A percentile compares a stretch with the other conserved stretches of the same genome.
Evolutionary conservation across 2,113 vertebrate genomes (phyloP).

Genomic region (Corythoichthys intestinalis): DNA sequence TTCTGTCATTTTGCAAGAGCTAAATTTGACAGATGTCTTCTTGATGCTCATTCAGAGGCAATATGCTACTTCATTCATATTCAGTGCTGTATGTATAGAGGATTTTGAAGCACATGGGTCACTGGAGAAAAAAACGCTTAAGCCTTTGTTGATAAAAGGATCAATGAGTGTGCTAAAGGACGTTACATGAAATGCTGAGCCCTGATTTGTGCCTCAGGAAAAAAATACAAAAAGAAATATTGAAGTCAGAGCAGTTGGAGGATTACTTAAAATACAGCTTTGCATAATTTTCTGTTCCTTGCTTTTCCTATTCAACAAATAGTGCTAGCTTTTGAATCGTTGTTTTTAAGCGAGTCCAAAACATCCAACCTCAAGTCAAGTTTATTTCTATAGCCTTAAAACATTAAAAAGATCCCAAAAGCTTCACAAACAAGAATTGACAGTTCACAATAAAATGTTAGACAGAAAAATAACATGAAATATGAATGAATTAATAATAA

Average conservation of each 20-base stretch:
- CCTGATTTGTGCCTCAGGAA: constrained; percentile 9
- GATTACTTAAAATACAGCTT: constrained; percentile 53
- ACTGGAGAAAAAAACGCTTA: constrained; percentile 34
- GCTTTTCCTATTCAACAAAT: constrained; percentile 35
- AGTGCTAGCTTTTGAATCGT: constrained; percentile 54
- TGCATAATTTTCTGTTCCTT: constrained; percentile 38
- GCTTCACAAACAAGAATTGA: too few species aligned
- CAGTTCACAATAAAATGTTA: too few species aligned
- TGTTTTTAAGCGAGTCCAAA: constrained; percentile 37
- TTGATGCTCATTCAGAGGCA: constrained; percentile 19
- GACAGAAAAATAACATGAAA: not conserved
- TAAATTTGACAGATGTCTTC: constrained; percentile 23
- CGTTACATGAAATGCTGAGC: constrained; percentile 3
- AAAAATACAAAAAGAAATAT: constrained; percentile 22
- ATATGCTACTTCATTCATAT: constrained; percentile 33
- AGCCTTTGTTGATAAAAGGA: constrained; percentile 30
- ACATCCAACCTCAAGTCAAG: not conserved
- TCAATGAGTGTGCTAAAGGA: constrained; percentile 25
- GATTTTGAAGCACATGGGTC: constrained; percentile 32
- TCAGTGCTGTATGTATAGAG: constrained; percentile 33
- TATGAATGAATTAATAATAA: too few species aligned
- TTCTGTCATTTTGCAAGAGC: constrained; percentile 32
- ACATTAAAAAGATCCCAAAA: too few species aligned
- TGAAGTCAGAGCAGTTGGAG: constrained; percentile 18
- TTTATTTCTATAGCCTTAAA: too few species aligned